Base-by-base conservation (phyloP, 1,140 invertebrate species). In the Drosophila kanapiae region DNA sequence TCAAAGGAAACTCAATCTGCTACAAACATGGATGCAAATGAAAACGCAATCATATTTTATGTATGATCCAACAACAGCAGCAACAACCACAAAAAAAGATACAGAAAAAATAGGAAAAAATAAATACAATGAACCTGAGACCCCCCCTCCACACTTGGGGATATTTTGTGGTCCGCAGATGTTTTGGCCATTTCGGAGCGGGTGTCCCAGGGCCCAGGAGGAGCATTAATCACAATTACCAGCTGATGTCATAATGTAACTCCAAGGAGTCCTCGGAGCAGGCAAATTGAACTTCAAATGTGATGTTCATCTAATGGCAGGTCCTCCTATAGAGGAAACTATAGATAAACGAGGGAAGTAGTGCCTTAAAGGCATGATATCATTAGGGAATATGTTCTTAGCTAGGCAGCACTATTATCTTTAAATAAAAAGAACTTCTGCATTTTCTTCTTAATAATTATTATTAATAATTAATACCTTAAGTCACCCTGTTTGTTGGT, bases 11-110 rank as follows among this genome's bases (percentile, higher is more conserved):
- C 88, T 88, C 85, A 88, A 88, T 88, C 85, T 90, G 83, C 70
- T 85, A 82, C 53, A 56, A 56, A 38, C 53, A 56, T 56, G 53
- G 85, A 79, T 90, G 84, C 85, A 90, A 88, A 88, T 88, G 85
- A 91, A 79, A 88, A 88, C 78, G 85, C 85, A 88, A 88, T 88
- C 85, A 88, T 88, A 90, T 88, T 88, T 88, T 88, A 88, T 88
- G 85, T 74, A 88, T 85, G 85, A 65, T 71, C 64, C 81, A 61
- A 69, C 75, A 70, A 80, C 3, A 59, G 33, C 23, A 60, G 45
- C 49, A 42, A 43, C 23, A 43, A 40, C 35, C 13, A 49, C 33
- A 6, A 58, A 45, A 16, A 35, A 69, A 60, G 63, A 67, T 47
- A 61, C 33, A 72, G 60, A 75, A 31, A 31, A 31, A 64, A 23